phyloP scores from a whole-genome alignment of 2,888 invertebrate species.

The Tiliacea citrago region DNA sequence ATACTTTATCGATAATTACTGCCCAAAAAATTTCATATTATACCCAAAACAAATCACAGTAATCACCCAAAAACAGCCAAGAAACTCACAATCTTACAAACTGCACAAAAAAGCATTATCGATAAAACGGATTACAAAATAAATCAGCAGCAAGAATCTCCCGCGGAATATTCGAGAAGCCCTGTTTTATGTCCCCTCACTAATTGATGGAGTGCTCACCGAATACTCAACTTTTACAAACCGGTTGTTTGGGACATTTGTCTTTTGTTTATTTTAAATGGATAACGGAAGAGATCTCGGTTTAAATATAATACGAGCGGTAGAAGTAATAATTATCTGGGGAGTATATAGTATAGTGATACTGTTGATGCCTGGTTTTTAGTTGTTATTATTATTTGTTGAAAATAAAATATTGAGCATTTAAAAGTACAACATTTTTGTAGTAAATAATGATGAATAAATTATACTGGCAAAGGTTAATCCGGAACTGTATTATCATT shows the following conservation, averaged over 20 bases:
- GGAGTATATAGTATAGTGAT: constrained; percentile 35
- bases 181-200: constrained; percentile 54
- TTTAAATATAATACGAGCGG: constrained; percentile 17
- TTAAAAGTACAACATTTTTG: constrained; percentile 1
- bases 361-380: constrained; percentile 34
- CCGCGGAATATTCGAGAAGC: constrained; percentile 47
- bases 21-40: constrained; percentile 15
- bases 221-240: constrained; percentile 54
- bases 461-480: constrained; percentile 26
- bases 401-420: constrained; percentile 10
- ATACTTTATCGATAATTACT: background rate
- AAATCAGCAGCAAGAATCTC: constrained; percentile 61
- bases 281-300: constrained; percentile 31
- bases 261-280: constrained; percentile 63
- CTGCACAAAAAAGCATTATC: constrained; percentile 60
- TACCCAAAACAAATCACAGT: constrained; percentile 45
- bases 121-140: constrained; percentile 61
- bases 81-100: constrained; percentile 55
- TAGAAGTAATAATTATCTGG: constrained; percentile 40
- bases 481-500: constrained; percentile 26
- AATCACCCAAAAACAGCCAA: constrained; percentile 24
- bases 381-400: constrained; percentile 7
- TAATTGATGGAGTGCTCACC: constrained; percentile 63
- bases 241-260: constrained; percentile 52
- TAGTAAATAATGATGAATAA: constrained; percentile 28